Base-by-base conservation (phyloP, 2,113 vertebrate species). In the Neodontobutis hainanensis region DNA sequence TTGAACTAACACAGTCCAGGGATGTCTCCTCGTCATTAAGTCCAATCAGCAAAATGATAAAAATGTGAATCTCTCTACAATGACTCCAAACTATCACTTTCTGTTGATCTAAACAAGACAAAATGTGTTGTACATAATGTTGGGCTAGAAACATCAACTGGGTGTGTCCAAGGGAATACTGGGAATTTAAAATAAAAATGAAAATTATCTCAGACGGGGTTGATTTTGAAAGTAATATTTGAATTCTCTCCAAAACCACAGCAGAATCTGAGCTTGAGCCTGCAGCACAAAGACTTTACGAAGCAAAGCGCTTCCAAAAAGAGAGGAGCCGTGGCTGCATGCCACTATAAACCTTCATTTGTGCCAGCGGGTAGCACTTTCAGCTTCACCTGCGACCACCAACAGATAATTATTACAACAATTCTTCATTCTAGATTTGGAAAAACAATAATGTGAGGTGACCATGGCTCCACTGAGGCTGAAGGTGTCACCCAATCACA, bases 191-290 rank as follows among this genome's bases (percentile, higher is more conserved):
- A 40, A 40, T 8, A 40, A 8, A 5, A 40, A 8, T 40, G 8
- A 4, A 40, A 40, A 40, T 40, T 40, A 40, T 40, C 38, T 40
- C 5, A 40, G 44, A 46, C 1, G 5, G 2, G 12, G 44, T 46
- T 12, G 12, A 60, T 72, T 45, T n/a, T 56, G 55, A 56, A 75
- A 63, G 72, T 49, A 64, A 74, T 61, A 61, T 73, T 55, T 55
- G 44, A 77, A 71, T 72, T 65, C 14, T 35, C 60, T 59, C 50
- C 48, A 46, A 68, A 55, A 40, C 9, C n/a, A n/a, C n/a, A n/a
- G n/a, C 36, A 27, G 56, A 48, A 56, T 56, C 69, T 35, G 19
- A 52, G 49, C 73, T 63, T 38, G 27, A 60, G 47, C 11, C 38
- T 5, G 34, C 38, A 65, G 61, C 6, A 34, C 32, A 47, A 5